phyloP scores from a whole-genome alignment of 1,140 invertebrate species.

The Aphis craccivora region DNA sequence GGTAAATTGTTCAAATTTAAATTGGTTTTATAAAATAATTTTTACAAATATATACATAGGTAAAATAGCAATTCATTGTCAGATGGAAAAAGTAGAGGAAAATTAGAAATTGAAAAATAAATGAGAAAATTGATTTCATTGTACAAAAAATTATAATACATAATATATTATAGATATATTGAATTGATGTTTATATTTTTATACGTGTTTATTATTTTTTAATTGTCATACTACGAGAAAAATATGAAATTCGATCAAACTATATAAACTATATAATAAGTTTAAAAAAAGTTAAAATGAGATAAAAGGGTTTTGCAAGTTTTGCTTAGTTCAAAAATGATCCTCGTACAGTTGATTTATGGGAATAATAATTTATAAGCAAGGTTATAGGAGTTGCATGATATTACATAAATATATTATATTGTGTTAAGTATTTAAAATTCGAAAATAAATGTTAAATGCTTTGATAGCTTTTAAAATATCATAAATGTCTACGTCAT shows the following conservation, averaged over 20 bases:
- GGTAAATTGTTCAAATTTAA: neutral
- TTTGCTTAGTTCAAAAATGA: neutral
- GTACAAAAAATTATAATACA: neutral
- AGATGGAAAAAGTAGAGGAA: neutral
- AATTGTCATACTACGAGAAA: neutral
- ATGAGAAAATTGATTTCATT: neutral
- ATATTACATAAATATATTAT: neutral
- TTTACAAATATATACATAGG: neutral
- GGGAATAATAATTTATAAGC: neutral
- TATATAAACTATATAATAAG: neutral
- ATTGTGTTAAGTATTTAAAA: constrained; percentile 25
- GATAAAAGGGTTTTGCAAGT: neutral
- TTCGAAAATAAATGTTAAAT: constrained; percentile 6
- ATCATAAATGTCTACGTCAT: neutral
- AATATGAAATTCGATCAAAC: neutral
- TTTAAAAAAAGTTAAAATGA: neutral
- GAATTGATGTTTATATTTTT: neutral
- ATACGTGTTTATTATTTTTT: neutral
- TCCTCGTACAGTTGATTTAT: neutral
- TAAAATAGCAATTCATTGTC: neutral
- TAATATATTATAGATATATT: neutral
- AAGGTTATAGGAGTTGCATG: neutral
- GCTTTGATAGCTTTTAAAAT: constrained; percentile 26
- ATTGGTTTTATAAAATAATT: neutral
- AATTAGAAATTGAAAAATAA: neutral